Base-by-base conservation (phyloP, 2,888 invertebrate genomes). In the Chirona hameri region DNA sequence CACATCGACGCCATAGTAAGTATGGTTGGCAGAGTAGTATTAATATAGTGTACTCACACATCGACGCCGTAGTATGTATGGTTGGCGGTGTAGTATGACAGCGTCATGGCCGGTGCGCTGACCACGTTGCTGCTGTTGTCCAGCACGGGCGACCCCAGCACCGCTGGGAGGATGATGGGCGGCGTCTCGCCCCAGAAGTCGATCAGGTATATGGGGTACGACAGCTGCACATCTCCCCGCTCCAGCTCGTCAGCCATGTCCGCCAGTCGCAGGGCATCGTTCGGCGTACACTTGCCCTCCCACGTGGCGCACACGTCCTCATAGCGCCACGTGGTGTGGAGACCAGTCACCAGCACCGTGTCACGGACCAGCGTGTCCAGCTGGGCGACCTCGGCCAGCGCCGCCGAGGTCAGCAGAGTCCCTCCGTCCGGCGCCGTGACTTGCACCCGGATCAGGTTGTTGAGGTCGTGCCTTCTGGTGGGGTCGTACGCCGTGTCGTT, bases 111-210 rank as follows among this genome's bases (percentile, higher is more conserved):
- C 2, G 95, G 95, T 1, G 95, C 96, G 57, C 93, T 90, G 79
- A 96, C 93, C 84, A 91, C 87, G 9, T 90, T 90, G 82, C 93
- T 93, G 86, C 95, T 94, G 83, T 94, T 93, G 82, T 90, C 90
- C 39, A 95, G 91, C 86, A 92, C 91, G 1, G 27, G 31, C 27
- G 39, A 10, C 1, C 76, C 76, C 0, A 76, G 76, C 0, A 95
- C 93, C 0, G 96, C 96, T 0, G 97, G 97, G 87, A 97, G 95
- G 89, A 92, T 96, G 0, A 96, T 94, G 0, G 96, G 95, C 87
- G 96, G 94, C 39, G 95, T 93, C 86, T 95, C 48, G 12, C 48
- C 12, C 48, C 48, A 48, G 48, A 48, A 95, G 0, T 93, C 92
- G 87, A 95, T 94, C 88, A 96, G 93, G 93, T 95, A 95, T 85